These are phyloP conservation scores for Ginglymostoma cirratum DNA, from an alignment of 2,113 vertebrate species.

Conservation along the genomic window DNA sequence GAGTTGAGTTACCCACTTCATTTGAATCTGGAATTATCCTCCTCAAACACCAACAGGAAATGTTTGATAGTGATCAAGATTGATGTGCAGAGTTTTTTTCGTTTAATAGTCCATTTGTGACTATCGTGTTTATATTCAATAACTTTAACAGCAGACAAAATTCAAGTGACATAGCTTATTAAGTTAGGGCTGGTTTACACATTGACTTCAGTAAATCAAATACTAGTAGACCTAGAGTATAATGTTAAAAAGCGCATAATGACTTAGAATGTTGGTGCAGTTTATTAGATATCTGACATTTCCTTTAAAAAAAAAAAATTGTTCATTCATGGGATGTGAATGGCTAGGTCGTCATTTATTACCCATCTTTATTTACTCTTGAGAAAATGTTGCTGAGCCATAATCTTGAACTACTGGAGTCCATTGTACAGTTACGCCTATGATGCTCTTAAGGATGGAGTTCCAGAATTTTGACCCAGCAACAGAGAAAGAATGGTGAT, in stretches of 20 bases:
- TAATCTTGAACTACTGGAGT: too few relatives aligned
- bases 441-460: too few relatives aligned
- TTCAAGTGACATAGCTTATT: background rate
- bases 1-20: background rate
- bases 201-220: background rate
- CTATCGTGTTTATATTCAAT: background rate
- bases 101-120: background rate
- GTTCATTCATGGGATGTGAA: too few relatives aligned
- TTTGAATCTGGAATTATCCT: background rate
- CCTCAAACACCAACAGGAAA: background rate
- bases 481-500: too few relatives aligned
- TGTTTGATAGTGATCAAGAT: background rate
- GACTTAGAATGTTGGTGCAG: background rate
- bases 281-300: background rate
- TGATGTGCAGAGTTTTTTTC: background rate
- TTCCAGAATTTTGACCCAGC: too few relatives aligned
- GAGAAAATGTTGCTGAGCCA: too few relatives aligned
- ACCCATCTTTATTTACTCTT: too few relatives aligned
- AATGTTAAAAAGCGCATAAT: background rate
- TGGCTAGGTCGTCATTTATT: too few relatives aligned
- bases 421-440: too few relatives aligned
- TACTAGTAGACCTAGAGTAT: background rate
- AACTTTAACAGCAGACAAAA: background rate
- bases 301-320: too few relatives aligned
- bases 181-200: background rate